Evolutionary conservation across 2,797 vertebrate genomes (phyloP).

Genomic region (Lepilemur septentrionalis): DNA sequence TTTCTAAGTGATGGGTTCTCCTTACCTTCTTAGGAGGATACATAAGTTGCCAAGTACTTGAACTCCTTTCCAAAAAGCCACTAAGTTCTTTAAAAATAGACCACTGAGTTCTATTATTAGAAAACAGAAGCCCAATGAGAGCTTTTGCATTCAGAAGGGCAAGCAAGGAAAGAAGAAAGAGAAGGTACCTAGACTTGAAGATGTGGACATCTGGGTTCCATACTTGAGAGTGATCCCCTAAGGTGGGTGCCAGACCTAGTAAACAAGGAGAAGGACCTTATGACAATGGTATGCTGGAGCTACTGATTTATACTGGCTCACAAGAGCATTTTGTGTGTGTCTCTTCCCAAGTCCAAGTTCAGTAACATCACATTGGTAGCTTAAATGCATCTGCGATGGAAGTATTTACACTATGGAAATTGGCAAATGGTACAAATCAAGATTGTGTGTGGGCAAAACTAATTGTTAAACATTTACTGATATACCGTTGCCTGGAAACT

Average conservation of each 20-base stretch:
- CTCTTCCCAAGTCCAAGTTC: background rate
- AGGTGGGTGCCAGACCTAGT: background rate
- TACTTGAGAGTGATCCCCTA: background rate
- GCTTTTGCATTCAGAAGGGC: background rate
- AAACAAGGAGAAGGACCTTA: background rate
- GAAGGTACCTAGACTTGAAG: background rate
- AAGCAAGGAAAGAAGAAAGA: background rate
- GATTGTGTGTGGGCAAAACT: background rate
- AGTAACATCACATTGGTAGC: background rate
- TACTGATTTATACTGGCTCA: background rate
- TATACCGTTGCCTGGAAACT: background rate
- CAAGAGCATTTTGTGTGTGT: background rate
- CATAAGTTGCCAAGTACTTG: background rate
- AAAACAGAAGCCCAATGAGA: background rate
- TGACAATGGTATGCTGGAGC: background rate
- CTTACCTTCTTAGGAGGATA: background rate
- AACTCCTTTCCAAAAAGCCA: background rate
- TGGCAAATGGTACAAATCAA: background rate
- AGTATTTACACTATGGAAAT: background rate
- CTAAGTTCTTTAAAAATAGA: background rate
- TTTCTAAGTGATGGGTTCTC: background rate
- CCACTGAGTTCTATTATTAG: background rate
- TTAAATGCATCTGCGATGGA: background rate
- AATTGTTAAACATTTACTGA: background rate
- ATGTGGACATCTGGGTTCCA: background rate